Evolutionary conservation across 2,888 invertebrate species (phyloP), one percentile per base, ranked within the genome.

Genomic region (Nebria salina): DNA sequence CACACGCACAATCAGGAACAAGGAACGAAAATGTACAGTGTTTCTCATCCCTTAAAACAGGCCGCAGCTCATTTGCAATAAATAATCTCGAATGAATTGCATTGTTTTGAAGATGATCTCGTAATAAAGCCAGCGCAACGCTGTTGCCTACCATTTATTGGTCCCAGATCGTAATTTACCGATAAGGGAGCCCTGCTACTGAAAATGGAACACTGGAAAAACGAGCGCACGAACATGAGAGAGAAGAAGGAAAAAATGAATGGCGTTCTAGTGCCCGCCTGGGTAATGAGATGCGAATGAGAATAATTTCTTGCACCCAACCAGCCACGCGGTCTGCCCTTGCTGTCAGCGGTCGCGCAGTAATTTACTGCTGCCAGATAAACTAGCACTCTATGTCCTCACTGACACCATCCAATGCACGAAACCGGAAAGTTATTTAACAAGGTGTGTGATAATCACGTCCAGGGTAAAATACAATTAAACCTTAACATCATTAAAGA

Each of bases 201-300:
- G 54, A 54, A 54, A 54, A 54, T 54, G 54, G 54, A 54, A 54
- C 54, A 54, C 54, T 54, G 54, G 1, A 13, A 54, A 54, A 54
- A 13, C 54, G 13, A 54, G 54, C 54, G 54, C 7, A 54, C 25
- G 70, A 70, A 70, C 54, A 70, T 26, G 70, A 70, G 25, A 72
- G 34, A 72, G 34, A 41, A n/a, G n/a, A 64, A 74, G n/a, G 41
- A 77, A 79, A 74, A 79, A 75, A 75, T 75, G 79, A 79, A 66
- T 26, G 20, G 34, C 72, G 73, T 73, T 75, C 75, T 34, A 43
- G 79, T 74, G 68, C 72, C 25, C 77, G 54, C 26, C 79, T 73
- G 54, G 65, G 79, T 79, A 79, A 79, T 79, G 79, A 79, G 79
- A 79, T 79, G 79, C 79, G 79, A 79, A 79, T 79, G 79, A 79